These are phyloP conservation scores for Lepus townsendii DNA, from an alignment of 2,797 vertebrate species.

Conservation along the genomic window DNA sequence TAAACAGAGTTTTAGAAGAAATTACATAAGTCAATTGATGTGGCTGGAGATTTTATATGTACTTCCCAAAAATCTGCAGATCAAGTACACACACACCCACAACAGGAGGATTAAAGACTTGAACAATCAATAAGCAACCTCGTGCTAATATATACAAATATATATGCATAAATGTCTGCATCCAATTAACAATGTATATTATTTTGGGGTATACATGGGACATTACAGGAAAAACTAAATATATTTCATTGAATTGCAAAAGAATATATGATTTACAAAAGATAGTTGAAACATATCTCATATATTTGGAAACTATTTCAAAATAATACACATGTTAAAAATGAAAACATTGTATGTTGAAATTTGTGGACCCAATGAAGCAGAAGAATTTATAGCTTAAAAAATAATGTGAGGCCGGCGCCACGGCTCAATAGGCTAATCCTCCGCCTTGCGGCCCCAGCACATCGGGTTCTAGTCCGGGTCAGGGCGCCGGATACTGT, in stretches of 20 bases:
- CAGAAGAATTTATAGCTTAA: background rate
- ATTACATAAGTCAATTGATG: background rate
- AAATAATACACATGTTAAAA: slow-evolving; percentile 39
- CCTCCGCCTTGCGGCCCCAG: no score
- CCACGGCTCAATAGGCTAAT: no score
- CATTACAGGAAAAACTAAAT: slow-evolving; percentile 35
- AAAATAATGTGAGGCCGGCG: background rate
- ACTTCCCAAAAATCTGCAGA: background rate
- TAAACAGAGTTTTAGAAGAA: slow-evolving; percentile 11
- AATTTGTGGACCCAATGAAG: background rate
- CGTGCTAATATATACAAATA: background rate
- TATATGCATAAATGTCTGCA: background rate
- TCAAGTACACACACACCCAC: background rate
- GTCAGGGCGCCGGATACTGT: no score
- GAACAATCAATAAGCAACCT: background rate
- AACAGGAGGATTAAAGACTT: background rate
- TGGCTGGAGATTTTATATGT: background rate
- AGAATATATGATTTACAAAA: slow-evolving; percentile 53
- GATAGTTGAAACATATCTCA: background rate
- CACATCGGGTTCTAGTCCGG: no score
- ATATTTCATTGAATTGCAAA: background rate
- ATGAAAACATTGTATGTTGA: background rate
- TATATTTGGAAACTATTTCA: slow-evolving; percentile 13
- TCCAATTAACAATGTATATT: background rate
- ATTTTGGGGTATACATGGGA: slow-evolving; percentile 9